These are phyloP conservation scores for Muscicapa adusta DNA, from an alignment of 2,113 vertebrate species.

Conservation along the genomic window DNA sequence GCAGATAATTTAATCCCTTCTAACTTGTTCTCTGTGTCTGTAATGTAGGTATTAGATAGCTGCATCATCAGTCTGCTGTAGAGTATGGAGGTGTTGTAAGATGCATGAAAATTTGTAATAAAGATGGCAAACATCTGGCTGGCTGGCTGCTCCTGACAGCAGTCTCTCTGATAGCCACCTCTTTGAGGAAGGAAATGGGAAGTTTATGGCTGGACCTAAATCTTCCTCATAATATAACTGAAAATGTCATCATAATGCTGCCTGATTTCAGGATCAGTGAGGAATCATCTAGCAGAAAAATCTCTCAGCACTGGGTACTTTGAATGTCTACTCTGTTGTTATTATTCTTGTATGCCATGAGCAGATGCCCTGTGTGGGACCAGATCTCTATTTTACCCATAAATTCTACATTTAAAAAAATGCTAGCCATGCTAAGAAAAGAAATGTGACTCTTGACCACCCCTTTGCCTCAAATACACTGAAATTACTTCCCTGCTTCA, in stretches of 20 bases:
- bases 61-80: neutral
- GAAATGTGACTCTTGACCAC: neutral
- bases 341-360: neutral
- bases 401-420: neutral
- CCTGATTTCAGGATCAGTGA: neutral
- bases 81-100: neutral
- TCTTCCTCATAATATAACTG: neutral
- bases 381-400: neutral
- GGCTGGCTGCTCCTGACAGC: neutral
- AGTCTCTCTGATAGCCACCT: neutral
- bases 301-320: neutral
- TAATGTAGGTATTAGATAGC: neutral
- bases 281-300: neutral
- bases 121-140: slow-evolving; percentile 16
- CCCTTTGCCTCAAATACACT: neutral
- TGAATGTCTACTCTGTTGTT: neutral
- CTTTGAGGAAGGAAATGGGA: neutral
- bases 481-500: neutral
- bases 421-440: neutral
- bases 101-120: slow-evolving; percentile 11
- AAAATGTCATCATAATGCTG: neutral
- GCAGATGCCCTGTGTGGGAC: neutral
- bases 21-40: slow-evolving; percentile 9
- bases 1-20: slow-evolving; percentile 40
- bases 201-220: neutral